These are phyloP conservation scores for Temnothorax rugatulus DNA, from an alignment of 2,888 invertebrate genomes.

Conservation along the genomic window DNA sequence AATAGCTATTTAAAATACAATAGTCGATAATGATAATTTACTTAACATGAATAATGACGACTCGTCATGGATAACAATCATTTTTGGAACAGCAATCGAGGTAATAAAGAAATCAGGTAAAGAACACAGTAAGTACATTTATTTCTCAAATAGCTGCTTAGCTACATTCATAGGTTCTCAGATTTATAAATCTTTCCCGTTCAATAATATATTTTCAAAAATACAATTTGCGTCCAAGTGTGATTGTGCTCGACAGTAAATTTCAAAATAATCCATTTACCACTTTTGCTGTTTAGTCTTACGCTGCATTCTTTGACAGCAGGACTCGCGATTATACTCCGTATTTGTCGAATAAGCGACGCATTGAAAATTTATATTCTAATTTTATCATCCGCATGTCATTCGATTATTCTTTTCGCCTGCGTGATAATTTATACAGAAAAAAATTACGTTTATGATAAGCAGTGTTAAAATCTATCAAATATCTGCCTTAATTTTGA, in stretches of 20 bases:
- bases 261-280: slow-evolving; percentile 21
- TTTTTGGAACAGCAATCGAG: slow-evolving; percentile 73
- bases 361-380: neutral
- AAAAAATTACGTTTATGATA: neutral
- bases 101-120: slow-evolving; percentile 60
- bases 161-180: slow-evolving; percentile 80
- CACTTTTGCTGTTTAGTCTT: slow-evolving; percentile 2
- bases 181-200: neutral
- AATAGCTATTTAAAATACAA: slow-evolving; percentile 81
- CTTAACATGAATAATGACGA: slow-evolving; percentile 69
- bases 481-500: neutral
- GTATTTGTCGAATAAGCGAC: slow-evolving; percentile 24
- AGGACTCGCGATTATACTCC: neutral
- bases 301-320: neutral
- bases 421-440: neutral
- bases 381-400: neutral
- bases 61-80: slow-evolving; percentile 77
- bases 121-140: slow-evolving; percentile 69
- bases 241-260: slow-evolving; percentile 26
- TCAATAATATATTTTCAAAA: neutral
- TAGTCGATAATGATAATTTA: slow-evolving; percentile 78
- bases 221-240: neutral
- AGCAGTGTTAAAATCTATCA: neutral
- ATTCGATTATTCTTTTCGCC: neutral
- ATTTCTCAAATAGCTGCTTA: slow-evolving; percentile 63